Conservation (phyloP, 2,797 vertebrate genomes). For the Calcarius lapponicus region DNA sequence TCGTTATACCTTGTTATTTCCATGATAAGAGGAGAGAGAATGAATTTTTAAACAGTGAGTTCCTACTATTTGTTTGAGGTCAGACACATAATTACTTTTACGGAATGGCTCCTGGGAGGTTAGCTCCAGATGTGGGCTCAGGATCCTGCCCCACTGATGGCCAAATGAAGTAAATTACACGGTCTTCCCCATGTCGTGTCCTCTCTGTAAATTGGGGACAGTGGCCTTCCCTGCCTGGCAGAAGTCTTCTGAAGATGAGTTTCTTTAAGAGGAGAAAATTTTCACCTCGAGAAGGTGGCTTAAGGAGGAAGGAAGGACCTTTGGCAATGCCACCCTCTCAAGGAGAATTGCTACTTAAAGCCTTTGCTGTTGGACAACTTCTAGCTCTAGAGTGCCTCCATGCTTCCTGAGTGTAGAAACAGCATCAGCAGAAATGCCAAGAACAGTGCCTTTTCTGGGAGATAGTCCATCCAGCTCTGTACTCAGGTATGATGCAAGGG, state of each 20-base stretch:
- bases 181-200: background rate
- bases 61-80: constrained; percentile 24
- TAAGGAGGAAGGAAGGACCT: background rate
- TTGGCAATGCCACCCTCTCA: background rate
- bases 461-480: background rate
- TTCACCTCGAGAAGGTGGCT: background rate
- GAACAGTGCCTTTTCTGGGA: background rate
- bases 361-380: background rate
- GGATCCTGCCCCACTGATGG: background rate
- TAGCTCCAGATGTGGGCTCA: background rate
- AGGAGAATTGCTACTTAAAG: background rate
- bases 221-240: background rate
- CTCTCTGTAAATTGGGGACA: background rate
- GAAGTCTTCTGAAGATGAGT: background rate
- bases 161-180: background rate
- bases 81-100: background rate
- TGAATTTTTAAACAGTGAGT: constrained; percentile 18
- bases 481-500: background rate
- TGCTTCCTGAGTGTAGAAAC: background rate
- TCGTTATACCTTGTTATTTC: background rate
- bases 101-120: background rate
- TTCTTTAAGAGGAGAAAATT: background rate
- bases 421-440: background rate
- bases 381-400: background rate
- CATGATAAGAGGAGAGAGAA: background rate